These are phyloP conservation scores for Panthera tigris DNA, from an alignment of 2,113 vertebrate genomes.

Conservation along the genomic window DNA sequence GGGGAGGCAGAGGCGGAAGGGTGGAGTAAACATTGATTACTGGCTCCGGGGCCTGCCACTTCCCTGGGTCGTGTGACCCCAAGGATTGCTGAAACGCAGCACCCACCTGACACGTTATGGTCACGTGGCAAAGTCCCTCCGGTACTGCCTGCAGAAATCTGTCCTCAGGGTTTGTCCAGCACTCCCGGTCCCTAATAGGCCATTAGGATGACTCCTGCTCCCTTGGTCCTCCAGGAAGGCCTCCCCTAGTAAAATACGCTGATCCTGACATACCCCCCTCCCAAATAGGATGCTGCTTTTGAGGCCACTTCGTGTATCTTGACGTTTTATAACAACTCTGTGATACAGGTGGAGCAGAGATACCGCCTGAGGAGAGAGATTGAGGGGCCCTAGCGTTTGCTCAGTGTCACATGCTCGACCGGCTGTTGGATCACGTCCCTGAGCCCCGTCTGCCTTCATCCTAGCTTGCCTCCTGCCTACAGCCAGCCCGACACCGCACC, in stretches of 20 bases:
- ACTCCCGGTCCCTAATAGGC: neutral
- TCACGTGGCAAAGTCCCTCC: neutral
- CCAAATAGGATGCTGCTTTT: neutral
- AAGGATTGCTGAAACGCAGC: neutral
- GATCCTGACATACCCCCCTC: rapidly evolving
- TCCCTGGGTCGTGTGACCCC: neutral
- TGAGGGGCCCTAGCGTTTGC: neutral
- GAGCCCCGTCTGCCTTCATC: too few species aligned
- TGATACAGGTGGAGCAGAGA: neutral
- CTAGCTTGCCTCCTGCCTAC: neutral
- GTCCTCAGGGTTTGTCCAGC: neutral
- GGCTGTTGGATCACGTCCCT: neutral
- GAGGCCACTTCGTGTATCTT: too few species aligned
- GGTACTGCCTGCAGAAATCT: neutral
- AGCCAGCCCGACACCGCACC: neutral
- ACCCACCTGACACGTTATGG: rapidly evolving
- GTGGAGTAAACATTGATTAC: neutral
- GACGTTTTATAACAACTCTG: too few species aligned
- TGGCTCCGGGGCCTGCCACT: neutral
- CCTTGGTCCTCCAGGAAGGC: neutral
- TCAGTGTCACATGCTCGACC: neutral
- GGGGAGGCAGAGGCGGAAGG: neutral
- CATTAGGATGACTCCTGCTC: neutral
- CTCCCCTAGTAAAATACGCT: neutral
- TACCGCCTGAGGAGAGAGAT: neutral